A percentile compares a stretch with the other conserved stretches of the same genome.
Conservation (phyloP, 1,140 invertebrate genomes). For the Diorhabda carinulata region DNA sequence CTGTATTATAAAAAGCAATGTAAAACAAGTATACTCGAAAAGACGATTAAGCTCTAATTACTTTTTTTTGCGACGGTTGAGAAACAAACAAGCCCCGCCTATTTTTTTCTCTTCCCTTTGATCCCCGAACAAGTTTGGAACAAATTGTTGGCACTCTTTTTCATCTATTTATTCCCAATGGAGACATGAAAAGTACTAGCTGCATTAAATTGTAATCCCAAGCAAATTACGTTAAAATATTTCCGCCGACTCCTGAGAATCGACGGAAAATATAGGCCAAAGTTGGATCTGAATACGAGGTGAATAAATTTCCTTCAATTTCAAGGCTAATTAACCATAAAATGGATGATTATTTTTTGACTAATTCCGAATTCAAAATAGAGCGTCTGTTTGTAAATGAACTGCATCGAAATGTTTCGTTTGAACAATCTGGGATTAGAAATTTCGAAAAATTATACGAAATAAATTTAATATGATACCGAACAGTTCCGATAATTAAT, state of each 20-base stretch:
- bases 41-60: too few species aligned
- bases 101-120: not conserved
- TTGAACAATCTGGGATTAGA: too few species aligned
- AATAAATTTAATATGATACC: too few species aligned
- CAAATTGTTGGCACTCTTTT: not conserved
- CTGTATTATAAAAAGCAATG: too few species aligned
- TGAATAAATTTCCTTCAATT: not conserved
- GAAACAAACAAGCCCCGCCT: not conserved
- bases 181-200: not conserved
- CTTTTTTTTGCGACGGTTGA: not conserved
- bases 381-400: too few species aligned
- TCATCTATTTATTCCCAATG: not conserved
- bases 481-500: too few species aligned
- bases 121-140: not conserved
- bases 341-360: not conserved
- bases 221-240: conserved; percentile 3
- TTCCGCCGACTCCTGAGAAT: not conserved
- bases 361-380: not conserved
- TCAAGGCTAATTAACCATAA: not conserved
- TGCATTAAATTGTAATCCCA: conserved; percentile 2
- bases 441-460: too few species aligned
- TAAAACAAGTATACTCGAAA: too few species aligned
- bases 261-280: not conserved
- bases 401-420: too few species aligned
- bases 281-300: not conserved